Evolutionary conservation across 2,888 invertebrate species (phyloP).

Genomic region (Megalurothrips usitatus): DNA sequence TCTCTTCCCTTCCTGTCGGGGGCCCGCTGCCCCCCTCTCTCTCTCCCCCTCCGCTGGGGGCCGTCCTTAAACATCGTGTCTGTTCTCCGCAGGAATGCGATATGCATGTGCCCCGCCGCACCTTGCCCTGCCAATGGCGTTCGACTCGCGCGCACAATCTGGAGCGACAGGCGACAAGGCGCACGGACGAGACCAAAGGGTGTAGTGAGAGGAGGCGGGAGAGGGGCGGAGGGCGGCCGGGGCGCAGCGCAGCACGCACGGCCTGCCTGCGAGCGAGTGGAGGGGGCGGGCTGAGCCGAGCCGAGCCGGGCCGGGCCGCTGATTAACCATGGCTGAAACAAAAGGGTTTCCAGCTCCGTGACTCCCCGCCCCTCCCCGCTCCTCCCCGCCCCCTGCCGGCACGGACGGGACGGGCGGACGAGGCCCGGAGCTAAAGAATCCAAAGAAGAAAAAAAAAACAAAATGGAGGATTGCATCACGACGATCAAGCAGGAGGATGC

Average conservation of each 20-base stretch:
- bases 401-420: background rate
- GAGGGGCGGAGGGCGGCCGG: background rate
- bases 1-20: too few species aligned
- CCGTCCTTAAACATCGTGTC: too few species aligned
- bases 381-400: background rate
- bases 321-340: slow-evolving; percentile 15
- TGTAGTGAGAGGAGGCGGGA: background rate
- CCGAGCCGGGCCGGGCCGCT: background rate
- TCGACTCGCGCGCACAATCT: background rate
- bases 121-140: background rate
- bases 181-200: background rate
- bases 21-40: too few species aligned
- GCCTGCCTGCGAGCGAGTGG: too few species aligned
- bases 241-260: background rate
- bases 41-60: too few species aligned
- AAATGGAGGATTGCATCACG: slow-evolving; percentile 25
- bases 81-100: too few species aligned
- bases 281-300: background rate
- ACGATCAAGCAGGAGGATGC: background rate
- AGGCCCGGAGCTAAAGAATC: slow-evolving; percentile 3
- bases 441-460: background rate
- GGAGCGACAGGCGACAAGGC: background rate
- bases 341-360: slow-evolving; percentile 21
- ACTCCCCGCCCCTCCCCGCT: background rate
- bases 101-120: background rate